phyloP scores from a whole-genome alignment of 2,888 invertebrate species.

The Caenorhabditis macrosperma region DNA sequence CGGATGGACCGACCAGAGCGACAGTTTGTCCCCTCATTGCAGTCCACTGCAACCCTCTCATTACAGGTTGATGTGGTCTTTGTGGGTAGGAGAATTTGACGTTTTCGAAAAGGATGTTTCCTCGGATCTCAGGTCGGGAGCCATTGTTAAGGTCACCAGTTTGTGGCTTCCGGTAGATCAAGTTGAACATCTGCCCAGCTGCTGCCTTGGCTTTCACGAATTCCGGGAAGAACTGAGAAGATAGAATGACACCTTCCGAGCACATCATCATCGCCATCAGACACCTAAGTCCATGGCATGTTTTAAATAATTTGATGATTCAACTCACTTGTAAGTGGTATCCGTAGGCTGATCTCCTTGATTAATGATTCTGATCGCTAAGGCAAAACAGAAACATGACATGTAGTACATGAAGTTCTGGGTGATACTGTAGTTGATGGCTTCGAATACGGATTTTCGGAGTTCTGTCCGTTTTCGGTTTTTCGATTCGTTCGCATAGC shows the following conservation, averaged over 20 bases:
- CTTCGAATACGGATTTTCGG: constrained; percentile 58
- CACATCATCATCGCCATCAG: constrained; percentile 67
- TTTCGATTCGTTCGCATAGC: constrained; percentile 68
- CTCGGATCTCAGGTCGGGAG: constrained; percentile 69
- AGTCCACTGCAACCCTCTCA: constrained; percentile 79
- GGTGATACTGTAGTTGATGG: constrained; percentile 65
- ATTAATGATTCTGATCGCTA: constrained; percentile 65
- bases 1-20: constrained; percentile 85
- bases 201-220: constrained; percentile 81
- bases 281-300: constrained; percentile 33
- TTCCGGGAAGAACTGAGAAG: constrained; percentile 80
- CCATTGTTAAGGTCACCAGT: constrained; percentile 78
- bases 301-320: neutral
- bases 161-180: constrained; percentile 77
- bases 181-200: constrained; percentile 80
- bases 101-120: constrained; percentile 79
- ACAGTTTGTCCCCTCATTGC: constrained; percentile 79
- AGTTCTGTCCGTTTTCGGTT: constrained; percentile 55
- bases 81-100: constrained; percentile 81
- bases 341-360: constrained; percentile 45
- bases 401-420: constrained; percentile 69
- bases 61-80: constrained; percentile 72
- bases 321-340: constrained; percentile 53
- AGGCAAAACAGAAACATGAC: constrained; percentile 60
- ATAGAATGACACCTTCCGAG: constrained; percentile 67